Evolutionary conservation across 2,888 invertebrate genomes (phyloP).

Genomic region (Ashinkailepas kermadecensis): DNA sequence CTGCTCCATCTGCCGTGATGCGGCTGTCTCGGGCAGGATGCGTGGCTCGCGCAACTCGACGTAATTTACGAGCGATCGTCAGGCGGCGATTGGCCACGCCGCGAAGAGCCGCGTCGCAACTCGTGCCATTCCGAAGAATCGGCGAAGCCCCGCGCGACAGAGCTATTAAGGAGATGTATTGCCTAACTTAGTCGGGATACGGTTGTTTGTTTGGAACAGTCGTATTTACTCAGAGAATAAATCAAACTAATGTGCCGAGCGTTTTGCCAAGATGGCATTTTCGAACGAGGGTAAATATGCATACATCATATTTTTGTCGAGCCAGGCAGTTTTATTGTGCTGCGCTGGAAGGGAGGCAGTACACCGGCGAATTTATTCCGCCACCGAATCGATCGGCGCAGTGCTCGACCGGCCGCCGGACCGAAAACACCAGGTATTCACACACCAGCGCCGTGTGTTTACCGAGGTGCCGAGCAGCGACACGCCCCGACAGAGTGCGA

Average conservation of each 20-base stretch:
- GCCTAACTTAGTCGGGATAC: neutral
- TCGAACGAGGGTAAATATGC: neutral
- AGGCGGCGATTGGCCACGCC: neutral
- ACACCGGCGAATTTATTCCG: neutral
- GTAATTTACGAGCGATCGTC: neutral
- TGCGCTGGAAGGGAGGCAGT: neutral
- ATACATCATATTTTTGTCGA: constrained; percentile 16
- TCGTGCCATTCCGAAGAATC: constrained; percentile 3
- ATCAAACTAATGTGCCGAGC: constrained; percentile 13
- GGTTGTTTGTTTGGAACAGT: constrained; percentile 20
- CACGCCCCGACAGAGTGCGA: too few relatives aligned
- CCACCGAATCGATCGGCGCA: neutral
- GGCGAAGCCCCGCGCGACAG: constrained; percentile 6
- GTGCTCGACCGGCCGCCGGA: neutral
- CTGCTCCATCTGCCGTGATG: too few relatives aligned
- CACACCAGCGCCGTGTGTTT: neutral
- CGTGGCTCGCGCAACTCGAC: too few relatives aligned
- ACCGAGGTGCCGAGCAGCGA: neutral
- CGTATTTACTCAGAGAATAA: neutral
- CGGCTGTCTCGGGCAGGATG: too few relatives aligned
- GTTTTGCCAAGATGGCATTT: constrained; percentile 2
- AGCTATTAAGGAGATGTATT: neutral
- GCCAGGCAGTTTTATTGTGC: constrained; percentile 5
- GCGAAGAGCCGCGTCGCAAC: neutral
- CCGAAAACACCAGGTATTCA: constrained; percentile 1